Conservation (phyloP, 2,797 vertebrate species). For the Molossus molossus region DNA sequence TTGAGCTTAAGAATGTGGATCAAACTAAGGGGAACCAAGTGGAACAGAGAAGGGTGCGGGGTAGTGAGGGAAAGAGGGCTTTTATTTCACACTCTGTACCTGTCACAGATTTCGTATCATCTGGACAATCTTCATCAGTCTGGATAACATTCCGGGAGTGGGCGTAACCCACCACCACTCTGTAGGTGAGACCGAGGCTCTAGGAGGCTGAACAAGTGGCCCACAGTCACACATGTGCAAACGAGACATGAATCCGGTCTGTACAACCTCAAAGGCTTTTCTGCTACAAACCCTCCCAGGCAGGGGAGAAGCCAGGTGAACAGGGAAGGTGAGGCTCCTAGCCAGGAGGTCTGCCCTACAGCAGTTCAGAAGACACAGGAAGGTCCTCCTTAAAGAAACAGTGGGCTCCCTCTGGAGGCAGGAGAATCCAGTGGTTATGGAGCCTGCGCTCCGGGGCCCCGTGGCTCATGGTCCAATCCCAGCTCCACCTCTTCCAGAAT, state of each 20-base stretch:
- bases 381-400: neutral
- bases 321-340: neutral
- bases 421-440: neutral
- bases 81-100: neutral
- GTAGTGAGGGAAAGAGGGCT: fast-evolving
- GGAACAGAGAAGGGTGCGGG: neutral
- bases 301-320: neutral
- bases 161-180: neutral
- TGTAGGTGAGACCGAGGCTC: neutral
- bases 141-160: neutral
- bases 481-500: neutral
- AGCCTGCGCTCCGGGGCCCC: neutral
- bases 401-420: neutral
- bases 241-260: neutral
- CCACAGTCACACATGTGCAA: neutral
- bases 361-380: neutral
- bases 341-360: neutral
- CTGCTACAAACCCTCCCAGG: neutral
- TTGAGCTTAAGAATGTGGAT: neutral
- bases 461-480: neutral
- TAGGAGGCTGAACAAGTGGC: neutral
- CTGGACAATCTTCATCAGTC: no score
- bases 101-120: no score
- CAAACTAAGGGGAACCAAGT: neutral
- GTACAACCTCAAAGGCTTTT: neutral